Base-by-base conservation (phyloP, 2,113 vertebrate genomes). In the Bubo scandiacus region DNA sequence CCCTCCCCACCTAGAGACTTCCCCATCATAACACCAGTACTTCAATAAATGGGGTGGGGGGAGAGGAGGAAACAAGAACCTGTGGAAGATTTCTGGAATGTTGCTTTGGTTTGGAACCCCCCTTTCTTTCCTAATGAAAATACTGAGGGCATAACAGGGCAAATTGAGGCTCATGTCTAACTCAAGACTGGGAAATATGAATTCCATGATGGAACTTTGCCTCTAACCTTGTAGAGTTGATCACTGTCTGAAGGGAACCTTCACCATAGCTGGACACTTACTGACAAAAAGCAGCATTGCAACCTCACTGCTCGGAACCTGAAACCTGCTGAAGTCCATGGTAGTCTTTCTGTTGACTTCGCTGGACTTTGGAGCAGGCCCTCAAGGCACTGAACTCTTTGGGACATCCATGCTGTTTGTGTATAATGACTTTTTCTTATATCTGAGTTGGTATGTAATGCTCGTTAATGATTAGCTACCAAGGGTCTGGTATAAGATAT, bases 231-330 rank as follows among this genome's bases (percentile, higher is more conserved):
- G 5, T 6, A 1, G 11, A 68, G 62, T 29, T 43, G 57, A 4
- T 61, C 15, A 0, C 11, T 6, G 17, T 10, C 11, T 18, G 2
- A 6, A n/a, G 59, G 63, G 52, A 81, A 12, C 55, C 29, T 29
- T 73, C 6, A 4, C 25, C 5, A 0, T 0, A 49, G 21, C 18
- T 1, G 1, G 34, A 11, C 6, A 0, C 6, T 49, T 12, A 1
- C 54, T 27, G 1, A 0, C 27, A 4, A 23, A 10, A 6, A 10
- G 38, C 20, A 23, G 36, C 67, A 1, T 3, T 21, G 21, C 25
- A 18, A 2, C 20, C 58, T 59, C 11, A 0, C 18, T 49, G 70
- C 66, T 52, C 6, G 1, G 40, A 27, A 4, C 65, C 55, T 12
- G 25, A 17, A 8, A 5, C 15, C 38, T 32, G 67, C 72, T 83